Evolutionary conservation across 1,140 invertebrate genomes (phyloP), one percentile per base, ranked within the genome.

Genomic region (Tigriopus japonicus): DNA sequence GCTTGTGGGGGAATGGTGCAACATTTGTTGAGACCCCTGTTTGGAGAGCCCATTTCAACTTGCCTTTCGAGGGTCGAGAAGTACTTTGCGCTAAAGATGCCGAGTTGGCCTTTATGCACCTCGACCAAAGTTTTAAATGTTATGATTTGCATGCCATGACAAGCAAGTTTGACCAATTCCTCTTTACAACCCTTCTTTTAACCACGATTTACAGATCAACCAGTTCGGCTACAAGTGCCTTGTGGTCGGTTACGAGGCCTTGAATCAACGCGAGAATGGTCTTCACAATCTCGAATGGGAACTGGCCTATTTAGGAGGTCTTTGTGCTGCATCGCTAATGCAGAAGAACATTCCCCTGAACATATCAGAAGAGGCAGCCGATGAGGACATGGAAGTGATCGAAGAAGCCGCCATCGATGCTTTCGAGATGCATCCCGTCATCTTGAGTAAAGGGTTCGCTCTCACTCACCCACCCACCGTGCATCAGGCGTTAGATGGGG

Each of bases 171-270:
- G 28, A 35, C 3, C 28, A 35, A 5, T 35, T 35, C n/a, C n/a
- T n/a, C n/a, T n/a, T n/a, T n/a, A n/a, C n/a, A n/a, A n/a, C n/a
- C n/a, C n/a, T n/a, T n/a, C n/a, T n/a, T n/a, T n/a, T n/a, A n/a
- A n/a, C n/a, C n/a, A n/a, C 10, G 45, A 17, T 49, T 49, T n/a
- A n/a, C 45, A 84, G 67, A 79, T 81, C 5, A 76, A 75, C 65
- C 82, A 82, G 49, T 96, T 82, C 74, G 92, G 92, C 2, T 97
- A 93, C 74, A 87, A 87, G 64, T 94, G 90, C 72, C 74, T 91
- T 15, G 83, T 93, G 42, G 81, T 91, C 54, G 92, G 91, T 23
- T 94, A 93, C 72, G 89, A 95, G 68, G 91, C 87, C 81, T 76
- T 77, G 42, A 59, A 60, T 42, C 64, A 68, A 40, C 42, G 58